Conservation (phyloP, 2,113 vertebrate species). For the Phalacrocorax pelagicus region DNA sequence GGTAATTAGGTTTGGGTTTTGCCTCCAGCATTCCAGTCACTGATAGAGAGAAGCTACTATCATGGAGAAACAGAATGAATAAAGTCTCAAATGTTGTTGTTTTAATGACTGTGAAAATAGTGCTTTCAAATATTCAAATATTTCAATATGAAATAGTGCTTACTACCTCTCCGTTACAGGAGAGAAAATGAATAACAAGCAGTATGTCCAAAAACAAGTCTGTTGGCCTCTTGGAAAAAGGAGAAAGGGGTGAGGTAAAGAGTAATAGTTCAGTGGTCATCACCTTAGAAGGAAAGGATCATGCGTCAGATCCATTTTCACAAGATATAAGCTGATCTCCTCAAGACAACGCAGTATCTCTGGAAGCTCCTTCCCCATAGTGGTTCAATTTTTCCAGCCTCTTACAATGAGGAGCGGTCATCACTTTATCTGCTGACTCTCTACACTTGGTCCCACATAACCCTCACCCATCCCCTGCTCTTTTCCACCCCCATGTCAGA, state of each 20-base stretch:
- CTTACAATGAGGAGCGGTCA: not conserved
- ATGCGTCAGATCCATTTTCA: not conserved
- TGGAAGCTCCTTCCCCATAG: not conserved
- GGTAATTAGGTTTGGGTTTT: not conserved
- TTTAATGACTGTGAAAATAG: not conserved
- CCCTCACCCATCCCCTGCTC: not conserved
- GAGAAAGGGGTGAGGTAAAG: not conserved
- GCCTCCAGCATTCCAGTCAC: not conserved
- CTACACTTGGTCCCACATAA: not conserved
- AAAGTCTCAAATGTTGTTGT: not conserved
- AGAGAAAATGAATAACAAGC: not conserved
- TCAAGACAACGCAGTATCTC: not conserved
- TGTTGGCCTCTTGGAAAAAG: not conserved
- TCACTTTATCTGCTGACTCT: not conserved
- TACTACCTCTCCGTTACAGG: not conserved
- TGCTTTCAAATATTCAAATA: too few relatives aligned
- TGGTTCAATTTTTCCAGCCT: not conserved
- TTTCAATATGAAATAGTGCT: not conserved
- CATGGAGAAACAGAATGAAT: not conserved
- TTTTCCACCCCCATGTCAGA: rapidly evolving
- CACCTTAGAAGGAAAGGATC: not conserved
- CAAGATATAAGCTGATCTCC: not conserved
- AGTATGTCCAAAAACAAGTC: rapidly evolving
- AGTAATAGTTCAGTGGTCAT: not conserved
- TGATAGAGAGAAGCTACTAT: not conserved